phyloP scores from a whole-genome alignment of 2,888 invertebrate genomes.

The Choristoneura rosaceana region DNA sequence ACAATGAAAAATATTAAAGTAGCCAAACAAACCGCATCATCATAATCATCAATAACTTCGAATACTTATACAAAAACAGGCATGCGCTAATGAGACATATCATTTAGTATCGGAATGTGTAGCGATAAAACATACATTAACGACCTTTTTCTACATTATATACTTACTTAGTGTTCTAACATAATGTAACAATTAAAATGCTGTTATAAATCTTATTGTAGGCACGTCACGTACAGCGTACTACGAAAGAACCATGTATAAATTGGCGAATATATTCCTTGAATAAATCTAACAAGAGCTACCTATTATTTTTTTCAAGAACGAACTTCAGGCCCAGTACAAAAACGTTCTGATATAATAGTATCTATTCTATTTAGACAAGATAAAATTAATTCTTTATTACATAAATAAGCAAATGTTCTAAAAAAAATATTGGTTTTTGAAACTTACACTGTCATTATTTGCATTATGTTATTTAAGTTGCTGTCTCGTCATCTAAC shows the following conservation, averaged over 20 bases:
- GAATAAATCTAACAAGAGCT: too few relatives aligned
- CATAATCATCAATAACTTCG: constrained; percentile 31
- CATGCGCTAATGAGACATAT: constrained; percentile 33
- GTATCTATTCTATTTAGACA: too few relatives aligned
- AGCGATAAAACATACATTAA: constrained; percentile 26
- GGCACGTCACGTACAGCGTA: too few relatives aligned
- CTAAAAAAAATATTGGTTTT: too few relatives aligned
- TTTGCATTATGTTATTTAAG: background rate
- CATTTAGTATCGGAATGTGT: constrained; percentile 21
- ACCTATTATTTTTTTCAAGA: too few relatives aligned
- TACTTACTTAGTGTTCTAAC: background rate
- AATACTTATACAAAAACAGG: constrained; percentile 24
- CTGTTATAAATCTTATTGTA: background rate
- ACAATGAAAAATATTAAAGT: constrained; percentile 1
- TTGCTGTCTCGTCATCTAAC: background rate
- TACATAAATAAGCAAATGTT: too few relatives aligned
- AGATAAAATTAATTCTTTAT: too few relatives aligned
- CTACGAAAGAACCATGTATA: background rate
- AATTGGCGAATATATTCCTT: too few relatives aligned
- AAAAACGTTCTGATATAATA: too few relatives aligned
- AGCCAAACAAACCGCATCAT: background rate
- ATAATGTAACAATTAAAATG: background rate
- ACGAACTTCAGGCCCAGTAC: too few relatives aligned
- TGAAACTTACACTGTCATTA: too few relatives aligned
- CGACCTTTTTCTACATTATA: background rate